Evolutionary conservation across 2,797 vertebrate species (phyloP), one percentile per base, ranked within the genome.

Genomic region (Hyperoplus lanceolatus): DNA sequence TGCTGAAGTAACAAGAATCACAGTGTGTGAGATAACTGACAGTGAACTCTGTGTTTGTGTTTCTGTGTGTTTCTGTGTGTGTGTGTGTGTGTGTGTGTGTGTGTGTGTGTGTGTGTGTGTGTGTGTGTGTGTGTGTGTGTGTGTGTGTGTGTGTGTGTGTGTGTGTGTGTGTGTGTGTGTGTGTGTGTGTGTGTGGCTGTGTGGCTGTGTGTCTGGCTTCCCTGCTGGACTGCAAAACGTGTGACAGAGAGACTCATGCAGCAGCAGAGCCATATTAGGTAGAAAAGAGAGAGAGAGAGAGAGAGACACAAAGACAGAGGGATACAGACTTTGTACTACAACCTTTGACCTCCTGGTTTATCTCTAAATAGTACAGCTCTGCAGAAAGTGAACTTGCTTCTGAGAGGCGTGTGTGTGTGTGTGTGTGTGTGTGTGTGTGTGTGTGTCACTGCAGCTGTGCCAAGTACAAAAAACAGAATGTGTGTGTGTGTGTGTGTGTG

Each of bases 191-290:
- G 75, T 80, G 75, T 79, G 75, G 54, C 42, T 73, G 53, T 56
- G 63, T 42, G n/a, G 64, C 57, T 57, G 66, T 61, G 70, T 83
- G 73, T 84, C 70, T 48, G 65, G 62, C 59, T 60, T 68, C 5
- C 16, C 13, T 3, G 38, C 42, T 50, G 70, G 65, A 75, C 41
- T 56, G 46, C 18, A 2, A 49, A 6, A 46, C 91, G 93, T 53
- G 89, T 93, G 90, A 94, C 70, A 0, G 60, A 59, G 14, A 63
- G 57, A 67, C 85, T 91, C 85, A 76, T 77, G 88, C 81, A 84
- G 85, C 86, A 81, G 82, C 73, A 74, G 46, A 70, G 72, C 94
- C 94, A 91, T 94, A 94, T 94, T 93, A 91, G 94, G 94, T 79
- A 92, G 88, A 84, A 82, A 80, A 86, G 67, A 89, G 50, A 86